Percentiles rank a stretch among this genome's conserved stretches.
Evolutionary conservation across 2,888 invertebrate genomes (phyloP).

Genomic region (Nudaria mundana): DNA sequence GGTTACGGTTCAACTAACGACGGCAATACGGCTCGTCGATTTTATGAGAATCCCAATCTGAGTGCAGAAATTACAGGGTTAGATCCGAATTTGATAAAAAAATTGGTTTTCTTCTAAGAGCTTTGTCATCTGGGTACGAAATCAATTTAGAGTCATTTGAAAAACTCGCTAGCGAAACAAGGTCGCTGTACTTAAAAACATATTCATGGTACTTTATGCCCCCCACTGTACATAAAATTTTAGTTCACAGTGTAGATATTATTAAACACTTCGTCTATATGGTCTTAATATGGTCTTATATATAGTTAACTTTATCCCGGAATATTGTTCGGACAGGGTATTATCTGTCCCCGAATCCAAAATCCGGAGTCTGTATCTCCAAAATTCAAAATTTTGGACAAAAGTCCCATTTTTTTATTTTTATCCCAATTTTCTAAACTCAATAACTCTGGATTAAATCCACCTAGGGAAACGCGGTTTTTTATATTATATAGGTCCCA

Average conservation of each 20-base stretch:
- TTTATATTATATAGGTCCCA: too few species aligned
- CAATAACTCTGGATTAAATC: too few species aligned
- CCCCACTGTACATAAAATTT: background rate
- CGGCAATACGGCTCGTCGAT: background rate
- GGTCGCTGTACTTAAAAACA: background rate
- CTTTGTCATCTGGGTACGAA: background rate
- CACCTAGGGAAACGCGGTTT: too few species aligned
- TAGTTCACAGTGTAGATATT: constrained; percentile 2
- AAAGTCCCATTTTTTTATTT: too few species aligned
- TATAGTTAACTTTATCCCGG: too few species aligned
- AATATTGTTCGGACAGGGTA: too few species aligned
- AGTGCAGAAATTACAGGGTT: background rate
- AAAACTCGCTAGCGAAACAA: background rate
- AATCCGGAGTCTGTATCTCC: too few species aligned
- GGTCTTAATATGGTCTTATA: too few species aligned
- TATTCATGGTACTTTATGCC: background rate
- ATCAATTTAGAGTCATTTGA: background rate
- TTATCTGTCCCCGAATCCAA: too few species aligned
- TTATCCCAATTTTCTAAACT: too few species aligned
- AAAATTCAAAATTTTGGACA: too few species aligned
- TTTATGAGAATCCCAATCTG: background rate
- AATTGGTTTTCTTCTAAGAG: background rate
- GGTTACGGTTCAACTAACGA: background rate
- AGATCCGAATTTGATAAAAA: background rate
- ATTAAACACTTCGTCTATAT: constrained; percentile 16